Base-by-base conservation (phyloP, 1,140 invertebrate species). In the Zaprionus lachaisei region DNA sequence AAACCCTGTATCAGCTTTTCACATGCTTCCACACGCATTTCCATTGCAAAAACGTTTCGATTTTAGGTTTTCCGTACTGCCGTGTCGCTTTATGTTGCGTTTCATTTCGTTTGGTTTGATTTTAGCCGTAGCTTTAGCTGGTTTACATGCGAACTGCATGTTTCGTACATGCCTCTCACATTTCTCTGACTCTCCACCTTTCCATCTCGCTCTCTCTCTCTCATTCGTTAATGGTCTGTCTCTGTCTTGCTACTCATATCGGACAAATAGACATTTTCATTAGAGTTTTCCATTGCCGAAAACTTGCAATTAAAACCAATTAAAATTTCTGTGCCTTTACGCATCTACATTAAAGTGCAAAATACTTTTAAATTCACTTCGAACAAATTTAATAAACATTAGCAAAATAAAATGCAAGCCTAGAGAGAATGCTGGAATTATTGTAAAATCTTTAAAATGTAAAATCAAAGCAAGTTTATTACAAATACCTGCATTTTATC, bases 121-220 rank as follows among this genome's bases (percentile, higher is more conserved):
- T 87, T 87, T 74, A 67, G 65, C 51, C 55, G 57, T 67, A 71
- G 83, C 83, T 80, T 87, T 82, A 80, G 82, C 80, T 73, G 72
- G 80, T 79, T 86, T 82, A 31, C 28, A 31, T 86, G 71, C 55
- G 26, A 65, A 55, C 24, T 61, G 63, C 54, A 54, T 66, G 28
- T 22, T 37, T 31, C 4, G 14, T 26, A 14, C 37, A 62, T 64
- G 15, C 26, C 24, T 65, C 15, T 60, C n/a, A 20, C 28, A 41
- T 47, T 47, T n/a, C n/a, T 47, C 4, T 26, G 22, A 22, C 2
- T 49, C 28, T 22, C 26, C 15, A 6, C 22, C 60, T 5, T 26
- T 7, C 49, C 22, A 26, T 63, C 22, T 15, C 58, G n/a, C n/a
- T 58, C 20, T 20, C 62, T 38, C 11, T 49, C 9, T 7, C 17